Conservation (phyloP, 2,888 invertebrate species). For the Mimachlamys varia region DNA sequence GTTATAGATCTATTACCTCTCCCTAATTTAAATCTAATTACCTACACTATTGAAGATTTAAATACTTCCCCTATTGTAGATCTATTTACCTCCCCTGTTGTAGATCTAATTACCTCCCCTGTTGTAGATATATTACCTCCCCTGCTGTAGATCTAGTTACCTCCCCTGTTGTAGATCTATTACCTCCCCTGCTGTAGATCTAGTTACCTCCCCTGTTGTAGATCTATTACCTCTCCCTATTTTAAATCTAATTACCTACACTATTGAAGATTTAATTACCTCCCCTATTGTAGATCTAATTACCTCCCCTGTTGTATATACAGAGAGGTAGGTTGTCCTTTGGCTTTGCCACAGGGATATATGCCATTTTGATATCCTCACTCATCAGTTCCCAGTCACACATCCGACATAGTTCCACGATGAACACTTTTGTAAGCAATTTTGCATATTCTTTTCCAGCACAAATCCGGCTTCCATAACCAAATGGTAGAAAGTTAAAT, state of each 20-base stretch:
- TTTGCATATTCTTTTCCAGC: slow-evolving; percentile 57
- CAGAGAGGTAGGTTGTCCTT: slow-evolving; percentile 53
- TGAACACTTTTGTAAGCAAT: slow-evolving; percentile 55
- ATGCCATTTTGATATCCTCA: slow-evolving; percentile 52
- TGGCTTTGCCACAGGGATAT: slow-evolving; percentile 57
- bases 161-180: not conserved
- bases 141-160: not conserved
- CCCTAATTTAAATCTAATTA: not conserved
- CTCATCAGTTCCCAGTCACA: slow-evolving; percentile 59
- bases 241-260: too few relatives aligned
- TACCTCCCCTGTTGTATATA: slow-evolving; percentile 1
- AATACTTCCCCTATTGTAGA: too few relatives aligned
- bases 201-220: too few relatives aligned
- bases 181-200: too few relatives aligned
- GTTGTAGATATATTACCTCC: not conserved
- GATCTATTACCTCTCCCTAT: too few relatives aligned
- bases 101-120: not conserved
- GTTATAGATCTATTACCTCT: too few relatives aligned
- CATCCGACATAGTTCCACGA: slow-evolving; percentile 55
- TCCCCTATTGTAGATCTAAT: not conserved
- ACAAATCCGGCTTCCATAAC: slow-evolving; percentile 56
- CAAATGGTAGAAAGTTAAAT: slow-evolving; percentile 58
- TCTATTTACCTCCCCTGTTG: not conserved
- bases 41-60: too few relatives aligned
- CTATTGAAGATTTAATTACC: too few relatives aligned